These are phyloP conservation scores for Cynopterus sphinx DNA, from an alignment of 2,797 vertebrate species.

Conservation along the genomic window DNA sequence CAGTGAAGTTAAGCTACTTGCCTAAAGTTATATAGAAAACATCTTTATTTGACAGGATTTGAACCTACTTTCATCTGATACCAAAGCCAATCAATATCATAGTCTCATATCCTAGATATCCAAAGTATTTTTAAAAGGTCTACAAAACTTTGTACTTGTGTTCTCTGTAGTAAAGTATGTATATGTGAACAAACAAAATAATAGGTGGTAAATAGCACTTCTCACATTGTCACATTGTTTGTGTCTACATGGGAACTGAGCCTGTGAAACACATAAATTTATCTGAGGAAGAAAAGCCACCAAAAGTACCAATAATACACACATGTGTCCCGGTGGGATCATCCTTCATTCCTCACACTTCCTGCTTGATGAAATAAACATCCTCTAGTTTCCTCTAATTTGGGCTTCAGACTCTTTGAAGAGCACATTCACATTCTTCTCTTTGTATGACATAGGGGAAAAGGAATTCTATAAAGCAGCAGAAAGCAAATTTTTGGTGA, in stretches of 20 bases:
- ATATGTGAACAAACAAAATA: not conserved
- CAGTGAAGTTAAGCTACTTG: not conserved
- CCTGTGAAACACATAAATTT: not conserved
- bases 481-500: slow-evolving; percentile 79
- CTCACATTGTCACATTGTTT: not conserved
- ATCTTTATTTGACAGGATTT: not conserved
- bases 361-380: not conserved
- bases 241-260: not conserved
- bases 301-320: not conserved
- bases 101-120: not conserved
- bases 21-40: not conserved
- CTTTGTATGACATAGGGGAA: not conserved
- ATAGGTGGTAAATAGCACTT: not conserved
- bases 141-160: not conserved
- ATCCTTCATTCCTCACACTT: not conserved
- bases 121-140: not conserved
- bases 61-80: not conserved
- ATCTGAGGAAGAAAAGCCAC: not conserved
- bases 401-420: not conserved
- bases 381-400: not conserved
- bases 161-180: not conserved
- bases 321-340: not conserved
- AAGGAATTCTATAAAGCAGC: slow-evolving; percentile 59
- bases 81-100: not conserved
- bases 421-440: slow-evolving; percentile 36